These are phyloP conservation scores for Hypomesus transpacificus DNA, from an alignment of 2,113 vertebrate genomes.

Conservation along the genomic window DNA sequence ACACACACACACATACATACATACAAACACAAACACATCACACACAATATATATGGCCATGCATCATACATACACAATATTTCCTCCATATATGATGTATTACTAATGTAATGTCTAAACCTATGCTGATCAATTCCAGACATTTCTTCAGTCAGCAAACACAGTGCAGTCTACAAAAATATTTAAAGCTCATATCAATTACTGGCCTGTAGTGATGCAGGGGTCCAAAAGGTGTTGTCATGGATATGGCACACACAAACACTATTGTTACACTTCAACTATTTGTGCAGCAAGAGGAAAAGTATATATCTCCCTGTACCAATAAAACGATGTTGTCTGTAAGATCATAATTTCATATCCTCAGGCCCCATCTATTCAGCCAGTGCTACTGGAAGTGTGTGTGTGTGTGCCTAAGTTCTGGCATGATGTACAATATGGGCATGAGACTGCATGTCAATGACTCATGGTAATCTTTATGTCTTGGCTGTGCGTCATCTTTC, in stretches of 20 bases:
- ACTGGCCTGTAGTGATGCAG: slow-evolving; percentile 15
- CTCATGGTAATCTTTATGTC: slow-evolving; percentile 53
- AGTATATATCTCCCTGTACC: slow-evolving; percentile 17
- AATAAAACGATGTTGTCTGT: no score
- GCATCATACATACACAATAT: neutral
- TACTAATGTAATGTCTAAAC: neutral
- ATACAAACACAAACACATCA: no score
- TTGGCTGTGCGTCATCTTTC: slow-evolving; percentile 9
- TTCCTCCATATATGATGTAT: neutral
- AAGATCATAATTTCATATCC: slow-evolving; percentile 14
- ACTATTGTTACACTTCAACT: neutral
- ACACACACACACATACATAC: neutral
- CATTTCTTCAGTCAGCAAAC: slow-evolving; percentile 17
- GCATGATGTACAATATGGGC: slow-evolving; percentile 33
- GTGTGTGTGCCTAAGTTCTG: slow-evolving; percentile 21
- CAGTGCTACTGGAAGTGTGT: slow-evolving; percentile 32
- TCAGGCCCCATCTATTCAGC: slow-evolving; percentile 19
- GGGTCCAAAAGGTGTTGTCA: slow-evolving; percentile 2
- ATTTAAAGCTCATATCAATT: slow-evolving; percentile 51
- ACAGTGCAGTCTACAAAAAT: slow-evolving; percentile 50
- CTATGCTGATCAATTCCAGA: slow-evolving; percentile 16
- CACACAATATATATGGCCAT: neutral
- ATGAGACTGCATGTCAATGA: slow-evolving; percentile 69
- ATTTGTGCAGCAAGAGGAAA: slow-evolving; percentile 6
- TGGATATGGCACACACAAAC: slow-evolving; percentile 4